Evolutionary conservation across 2,888 invertebrate genomes (phyloP).

Genomic region (Ceraclea dissimilis): DNA sequence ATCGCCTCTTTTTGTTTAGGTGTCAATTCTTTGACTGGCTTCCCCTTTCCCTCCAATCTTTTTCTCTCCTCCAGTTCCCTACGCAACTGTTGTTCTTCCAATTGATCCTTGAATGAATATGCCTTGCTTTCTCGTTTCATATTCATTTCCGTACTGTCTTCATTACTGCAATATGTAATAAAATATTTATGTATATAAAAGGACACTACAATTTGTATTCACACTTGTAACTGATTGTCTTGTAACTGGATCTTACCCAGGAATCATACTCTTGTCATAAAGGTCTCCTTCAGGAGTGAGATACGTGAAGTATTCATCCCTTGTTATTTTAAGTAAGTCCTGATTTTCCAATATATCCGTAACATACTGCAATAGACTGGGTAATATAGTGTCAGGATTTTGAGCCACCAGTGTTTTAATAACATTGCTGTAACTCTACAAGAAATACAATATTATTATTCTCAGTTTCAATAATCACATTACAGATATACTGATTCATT

Average conservation of each 20-base stretch:
- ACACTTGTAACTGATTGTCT: neutral
- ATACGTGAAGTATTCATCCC: slow-evolving; percentile 73
- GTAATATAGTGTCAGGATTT: slow-evolving; percentile 58
- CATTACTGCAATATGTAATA: slow-evolving; percentile 33
- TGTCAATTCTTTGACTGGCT: slow-evolving; percentile 58
- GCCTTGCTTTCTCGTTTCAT: slow-evolving; percentile 93
- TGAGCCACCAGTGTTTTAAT: slow-evolving; percentile 60
- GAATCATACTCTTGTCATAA: slow-evolving; percentile 79
- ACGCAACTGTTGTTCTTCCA: slow-evolving; percentile 88
- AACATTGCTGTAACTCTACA: slow-evolving; percentile 60
- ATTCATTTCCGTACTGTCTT: slow-evolving; percentile 56
- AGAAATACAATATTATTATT: slow-evolving; percentile 3
- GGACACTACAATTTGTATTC: neutral
- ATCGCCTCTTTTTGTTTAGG: slow-evolving; percentile 91
- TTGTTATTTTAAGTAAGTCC: slow-evolving; percentile 62
- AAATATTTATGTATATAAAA: neutral
- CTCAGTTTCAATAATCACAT: neutral
- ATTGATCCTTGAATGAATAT: slow-evolving; percentile 93
- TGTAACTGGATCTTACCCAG: slow-evolving; percentile 37
- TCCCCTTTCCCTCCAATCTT: slow-evolving; percentile 68
- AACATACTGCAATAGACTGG: slow-evolving; percentile 55
- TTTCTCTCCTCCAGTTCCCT: slow-evolving; percentile 88
- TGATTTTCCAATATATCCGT: slow-evolving; percentile 55
- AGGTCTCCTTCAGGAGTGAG: slow-evolving; percentile 83
- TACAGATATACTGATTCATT: neutral